Evolutionary conservation across 2,888 invertebrate genomes (phyloP).

Genomic region (Aethes cnicana): DNA sequence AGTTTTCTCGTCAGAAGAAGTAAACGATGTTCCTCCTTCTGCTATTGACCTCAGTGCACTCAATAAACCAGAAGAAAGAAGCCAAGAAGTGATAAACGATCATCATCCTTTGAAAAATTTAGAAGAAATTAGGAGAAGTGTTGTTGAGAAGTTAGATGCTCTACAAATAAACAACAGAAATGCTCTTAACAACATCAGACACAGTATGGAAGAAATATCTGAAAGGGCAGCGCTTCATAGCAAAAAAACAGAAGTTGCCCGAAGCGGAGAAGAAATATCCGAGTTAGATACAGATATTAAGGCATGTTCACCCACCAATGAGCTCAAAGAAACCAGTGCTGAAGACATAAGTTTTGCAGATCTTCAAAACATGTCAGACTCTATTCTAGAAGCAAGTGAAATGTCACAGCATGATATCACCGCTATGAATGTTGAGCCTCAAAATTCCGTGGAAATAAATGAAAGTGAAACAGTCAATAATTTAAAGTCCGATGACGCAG

Average conservation of each 20-base stretch:
- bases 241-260: no score
- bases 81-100: not conserved
- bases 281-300: not conserved
- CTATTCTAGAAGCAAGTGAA: conserved; percentile 44
- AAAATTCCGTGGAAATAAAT: conserved; percentile 4
- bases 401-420: not conserved
- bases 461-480: conserved; percentile 23
- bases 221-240: no score
- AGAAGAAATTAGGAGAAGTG: conserved; percentile 1
- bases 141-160: conserved; percentile 13
- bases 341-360: conserved; percentile 44
- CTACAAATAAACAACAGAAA: conserved; percentile 11
- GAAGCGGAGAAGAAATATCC: not conserved
- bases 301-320: no score
- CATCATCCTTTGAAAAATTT: conserved; percentile 2
- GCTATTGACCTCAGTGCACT: conserved; percentile 15
- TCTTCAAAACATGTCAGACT: conserved; percentile 60
- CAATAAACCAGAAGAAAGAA: conserved; percentile 9
- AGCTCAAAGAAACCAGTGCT: conserved; percentile 26
- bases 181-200: conserved; percentile 18
- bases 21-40: not conserved
- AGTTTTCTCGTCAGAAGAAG: conserved; percentile 8
- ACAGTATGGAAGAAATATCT: conserved; percentile 6
- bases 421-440: no score
- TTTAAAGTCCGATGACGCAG: not conserved